Evolutionary conservation across 2,888 invertebrate genomes (phyloP).

Genomic region (Nomada fabriciana): DNA sequence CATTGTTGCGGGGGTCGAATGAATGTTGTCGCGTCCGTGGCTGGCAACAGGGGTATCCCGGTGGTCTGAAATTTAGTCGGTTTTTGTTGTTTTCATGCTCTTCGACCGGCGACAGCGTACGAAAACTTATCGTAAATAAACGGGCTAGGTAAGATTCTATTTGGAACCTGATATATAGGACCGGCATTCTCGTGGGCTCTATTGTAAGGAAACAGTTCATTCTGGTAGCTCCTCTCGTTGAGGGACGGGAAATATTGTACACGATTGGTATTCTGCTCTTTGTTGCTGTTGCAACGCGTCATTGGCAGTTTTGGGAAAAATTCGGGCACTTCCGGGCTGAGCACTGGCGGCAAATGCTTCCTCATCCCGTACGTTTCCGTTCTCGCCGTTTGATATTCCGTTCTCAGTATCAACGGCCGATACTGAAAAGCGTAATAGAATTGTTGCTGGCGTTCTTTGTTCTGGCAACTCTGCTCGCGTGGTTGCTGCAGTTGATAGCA

Average conservation of each 20-base stretch:
- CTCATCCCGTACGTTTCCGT: conserved; percentile 35
- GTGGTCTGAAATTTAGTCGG: conserved; percentile 69
- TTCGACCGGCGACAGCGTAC: not conserved
- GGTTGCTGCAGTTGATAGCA: conserved; percentile 35
- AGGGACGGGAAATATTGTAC: conserved; percentile 75
- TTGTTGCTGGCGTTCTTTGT: conserved; percentile 56
- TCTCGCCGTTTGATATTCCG: conserved; percentile 52
- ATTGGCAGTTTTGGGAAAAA: conserved; percentile 79
- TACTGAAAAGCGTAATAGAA: conserved; percentile 65
- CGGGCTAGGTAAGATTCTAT: not conserved
- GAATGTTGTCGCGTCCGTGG: conserved; percentile 68
- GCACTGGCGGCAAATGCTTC: conserved; percentile 60
- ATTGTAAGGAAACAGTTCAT: conserved; percentile 77
- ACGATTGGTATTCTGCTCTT: conserved; percentile 61
- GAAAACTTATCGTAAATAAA: not conserved
- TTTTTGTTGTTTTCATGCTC: not conserved
- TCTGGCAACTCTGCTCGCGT: conserved; percentile 26
- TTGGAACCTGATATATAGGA: conserved; percentile 77
- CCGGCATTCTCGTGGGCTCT: conserved; percentile 61
- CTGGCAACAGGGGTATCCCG: conserved; percentile 73
- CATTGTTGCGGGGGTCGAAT: conserved; percentile 77
- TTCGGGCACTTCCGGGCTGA: conserved; percentile 80
- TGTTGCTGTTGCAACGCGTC: conserved; percentile 43
- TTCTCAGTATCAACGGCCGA: conserved; percentile 58
- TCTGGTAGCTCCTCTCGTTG: conserved; percentile 77